A percentile compares a stretch with the other conserved stretches of the same genome.
Evolutionary conservation across 2,888 invertebrate species (phyloP).

Genomic region (Pandemis corylana): DNA sequence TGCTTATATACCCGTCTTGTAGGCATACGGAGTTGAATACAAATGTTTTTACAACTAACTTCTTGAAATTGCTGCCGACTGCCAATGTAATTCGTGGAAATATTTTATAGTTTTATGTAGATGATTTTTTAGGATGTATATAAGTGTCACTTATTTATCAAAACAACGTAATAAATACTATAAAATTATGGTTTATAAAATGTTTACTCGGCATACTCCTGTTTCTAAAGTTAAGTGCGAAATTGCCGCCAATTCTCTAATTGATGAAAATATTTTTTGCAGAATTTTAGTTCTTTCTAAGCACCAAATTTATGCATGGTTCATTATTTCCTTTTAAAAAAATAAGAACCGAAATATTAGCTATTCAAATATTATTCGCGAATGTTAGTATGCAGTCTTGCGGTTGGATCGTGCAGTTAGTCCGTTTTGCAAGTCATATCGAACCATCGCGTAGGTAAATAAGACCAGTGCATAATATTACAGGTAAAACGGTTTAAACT

Average conservation of each 20-base stretch:
- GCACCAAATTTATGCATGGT: neutral
- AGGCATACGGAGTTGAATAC: neutral
- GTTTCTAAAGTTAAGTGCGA: no score
- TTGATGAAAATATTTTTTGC: no score
- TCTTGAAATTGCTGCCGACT: neutral
- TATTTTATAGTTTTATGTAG: neutral
- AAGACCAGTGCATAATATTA: slow-evolving; percentile 1
- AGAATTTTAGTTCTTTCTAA: neutral
- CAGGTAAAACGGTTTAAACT: neutral
- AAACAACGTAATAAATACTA: no score
- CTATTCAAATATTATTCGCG: slow-evolving; percentile 16
- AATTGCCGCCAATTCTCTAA: no score
- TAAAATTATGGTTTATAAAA: no score
- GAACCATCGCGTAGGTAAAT: slow-evolving; percentile 1
- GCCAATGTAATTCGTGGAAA: neutral
- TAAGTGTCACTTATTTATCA: no score
- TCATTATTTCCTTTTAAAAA: neutral
- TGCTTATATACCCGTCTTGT: neutral
- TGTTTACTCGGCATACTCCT: no score
- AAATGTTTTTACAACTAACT: neutral
- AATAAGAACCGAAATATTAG: slow-evolving; percentile 6
- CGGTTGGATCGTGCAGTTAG: slow-evolving; percentile 16
- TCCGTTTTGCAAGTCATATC: slow-evolving; percentile 33
- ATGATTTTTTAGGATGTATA: no score
- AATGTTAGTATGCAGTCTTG: slow-evolving; percentile 16